Percentiles rank a stretch among this genome's conserved stretches.
phyloP scores from a whole-genome alignment of 2,797 vertebrate species.

The Meriones psammophilus region DNA sequence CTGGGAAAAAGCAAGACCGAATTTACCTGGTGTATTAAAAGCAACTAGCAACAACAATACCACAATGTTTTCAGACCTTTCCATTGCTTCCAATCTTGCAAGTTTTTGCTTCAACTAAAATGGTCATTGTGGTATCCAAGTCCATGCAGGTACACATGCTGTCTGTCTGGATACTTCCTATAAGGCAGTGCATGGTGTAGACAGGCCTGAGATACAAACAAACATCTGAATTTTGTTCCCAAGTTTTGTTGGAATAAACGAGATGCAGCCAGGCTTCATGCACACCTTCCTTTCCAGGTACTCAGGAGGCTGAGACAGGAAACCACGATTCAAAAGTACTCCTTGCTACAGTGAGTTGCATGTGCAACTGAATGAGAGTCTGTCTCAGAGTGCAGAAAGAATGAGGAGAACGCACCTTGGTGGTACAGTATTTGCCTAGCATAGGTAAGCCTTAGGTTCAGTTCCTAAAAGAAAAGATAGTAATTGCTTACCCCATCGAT shows the following conservation, averaged over 20 bases:
- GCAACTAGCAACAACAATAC: not conserved
- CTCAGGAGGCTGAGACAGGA: not conserved
- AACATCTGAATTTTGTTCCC: not conserved
- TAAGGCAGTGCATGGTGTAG: not conserved
- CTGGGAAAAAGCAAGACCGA: not conserved
- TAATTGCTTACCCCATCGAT: not conserved
- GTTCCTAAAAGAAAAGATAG: not conserved
- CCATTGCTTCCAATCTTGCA: not conserved
- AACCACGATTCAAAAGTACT: not conserved
- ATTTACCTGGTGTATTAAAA: not conserved
- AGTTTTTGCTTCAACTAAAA: not conserved
- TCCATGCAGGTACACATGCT: not conserved
- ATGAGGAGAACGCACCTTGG: not conserved
- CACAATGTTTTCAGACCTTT: not conserved
- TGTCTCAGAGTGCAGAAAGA: not conserved
- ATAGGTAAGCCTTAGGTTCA: not conserved
- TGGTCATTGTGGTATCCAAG: not conserved
- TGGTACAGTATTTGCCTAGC: not conserved
- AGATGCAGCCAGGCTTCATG: not conserved
- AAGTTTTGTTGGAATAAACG: slow-evolving; percentile 53
- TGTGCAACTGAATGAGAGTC: not conserved
- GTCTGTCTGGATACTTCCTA: not conserved
- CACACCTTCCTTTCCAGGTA: not conserved
- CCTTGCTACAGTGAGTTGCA: not conserved
- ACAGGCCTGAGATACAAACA: not conserved